Percentiles rank a stretch among this genome's conserved stretches.
Evolutionary conservation across 2,113 vertebrate genomes (phyloP).

Genomic region (Cettia cetti): DNA sequence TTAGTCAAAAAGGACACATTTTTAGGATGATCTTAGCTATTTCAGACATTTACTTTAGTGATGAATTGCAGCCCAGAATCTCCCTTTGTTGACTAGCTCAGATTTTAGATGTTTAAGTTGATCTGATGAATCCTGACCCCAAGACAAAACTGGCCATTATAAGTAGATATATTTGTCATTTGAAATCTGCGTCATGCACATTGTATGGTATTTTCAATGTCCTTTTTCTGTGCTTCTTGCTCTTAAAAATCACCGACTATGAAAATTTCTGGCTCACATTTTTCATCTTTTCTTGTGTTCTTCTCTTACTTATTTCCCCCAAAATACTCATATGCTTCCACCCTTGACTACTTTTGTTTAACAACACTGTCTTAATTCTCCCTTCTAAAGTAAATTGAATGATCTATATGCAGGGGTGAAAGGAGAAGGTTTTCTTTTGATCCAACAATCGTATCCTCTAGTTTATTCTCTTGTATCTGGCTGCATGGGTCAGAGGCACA

Average conservation of each 20-base stretch:
- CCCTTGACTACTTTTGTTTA: background rate
- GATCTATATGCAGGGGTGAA: background rate
- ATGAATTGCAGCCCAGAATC: background rate
- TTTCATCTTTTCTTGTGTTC: background rate
- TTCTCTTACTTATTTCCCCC: background rate
- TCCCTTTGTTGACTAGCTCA: background rate
- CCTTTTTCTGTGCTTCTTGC: background rate
- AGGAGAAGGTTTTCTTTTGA: constrained; percentile 28
- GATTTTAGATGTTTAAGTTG: background rate
- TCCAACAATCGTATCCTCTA: background rate
- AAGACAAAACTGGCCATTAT: background rate
- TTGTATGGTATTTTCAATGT: background rate
- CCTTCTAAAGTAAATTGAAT: background rate
- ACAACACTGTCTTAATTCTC: background rate
- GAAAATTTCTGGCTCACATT: background rate
- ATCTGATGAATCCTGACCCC: background rate
- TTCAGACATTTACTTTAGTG: background rate
- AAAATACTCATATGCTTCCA: background rate
- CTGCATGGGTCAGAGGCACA: constrained; percentile 18
- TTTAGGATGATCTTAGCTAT: background rate
- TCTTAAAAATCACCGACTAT: background rate
- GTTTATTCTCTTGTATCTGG: constrained; percentile 11
- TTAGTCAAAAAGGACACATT: background rate
- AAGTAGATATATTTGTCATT: background rate
- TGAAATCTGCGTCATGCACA: background rate